A percentile compares a stretch with the other conserved stretches of the same genome.
These are phyloP conservation scores for Brachypterus glaber DNA, from an alignment of 2,888 invertebrate genomes.

Conservation along the genomic window DNA sequence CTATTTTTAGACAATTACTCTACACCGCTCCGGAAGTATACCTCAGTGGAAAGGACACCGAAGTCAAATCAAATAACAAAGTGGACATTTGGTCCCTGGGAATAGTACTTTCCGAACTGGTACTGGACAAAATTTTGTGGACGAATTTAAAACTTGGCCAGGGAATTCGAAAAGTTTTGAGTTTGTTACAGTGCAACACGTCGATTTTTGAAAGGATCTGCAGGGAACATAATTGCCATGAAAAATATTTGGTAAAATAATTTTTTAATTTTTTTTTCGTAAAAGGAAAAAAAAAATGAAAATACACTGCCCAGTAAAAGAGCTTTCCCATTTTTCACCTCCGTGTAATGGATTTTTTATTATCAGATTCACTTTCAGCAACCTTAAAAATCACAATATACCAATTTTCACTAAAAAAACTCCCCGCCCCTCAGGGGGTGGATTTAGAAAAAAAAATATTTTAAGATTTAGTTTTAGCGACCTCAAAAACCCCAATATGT, in stretches of 20 bases:
- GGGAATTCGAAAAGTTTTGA: constrained; percentile 63
- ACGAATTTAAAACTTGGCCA: constrained; percentile 63
- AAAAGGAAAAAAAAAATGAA: too few relatives aligned
- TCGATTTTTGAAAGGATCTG: constrained; percentile 63
- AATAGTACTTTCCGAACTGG: constrained; percentile 75
- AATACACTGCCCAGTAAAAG: too few relatives aligned
- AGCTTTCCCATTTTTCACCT: too few relatives aligned
- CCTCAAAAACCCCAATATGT: too few relatives aligned
- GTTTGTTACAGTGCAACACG: constrained; percentile 52
- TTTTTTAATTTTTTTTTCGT: not conserved
- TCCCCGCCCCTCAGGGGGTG: too few relatives aligned
- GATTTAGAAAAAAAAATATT: too few relatives aligned
- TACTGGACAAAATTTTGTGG: constrained; percentile 64
- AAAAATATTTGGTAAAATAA: constrained; percentile 50
- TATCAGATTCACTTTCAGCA: too few relatives aligned
- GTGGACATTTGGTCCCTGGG: constrained; percentile 92
- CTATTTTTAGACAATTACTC: constrained; percentile 57
- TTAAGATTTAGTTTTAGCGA: too few relatives aligned
- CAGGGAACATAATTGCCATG: constrained; percentile 64
- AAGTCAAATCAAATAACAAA: constrained; percentile 51
- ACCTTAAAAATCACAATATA: too few relatives aligned
- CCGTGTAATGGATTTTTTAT: too few relatives aligned
- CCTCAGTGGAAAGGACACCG: constrained; percentile 46
- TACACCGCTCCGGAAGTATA: constrained; percentile 79
- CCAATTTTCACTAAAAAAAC: too few relatives aligned